These are phyloP conservation scores for Anorthoa munda DNA, from an alignment of 2,888 invertebrate species.

Conservation along the genomic window DNA sequence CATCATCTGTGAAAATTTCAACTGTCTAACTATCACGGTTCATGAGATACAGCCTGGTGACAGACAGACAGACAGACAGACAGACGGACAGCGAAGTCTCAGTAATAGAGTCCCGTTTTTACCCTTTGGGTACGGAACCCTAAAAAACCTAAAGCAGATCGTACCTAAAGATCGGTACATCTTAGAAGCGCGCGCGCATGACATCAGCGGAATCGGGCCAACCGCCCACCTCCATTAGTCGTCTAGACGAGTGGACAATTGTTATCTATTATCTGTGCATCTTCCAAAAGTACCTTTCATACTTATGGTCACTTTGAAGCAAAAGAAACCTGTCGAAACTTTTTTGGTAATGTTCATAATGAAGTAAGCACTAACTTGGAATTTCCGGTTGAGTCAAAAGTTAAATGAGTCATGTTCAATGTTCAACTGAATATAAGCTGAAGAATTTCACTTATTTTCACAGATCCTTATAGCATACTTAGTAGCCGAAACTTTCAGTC, in stretches of 20 bases:
- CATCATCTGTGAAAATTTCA: no score
- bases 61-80: no score
- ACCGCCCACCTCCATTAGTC: conserved; percentile 84
- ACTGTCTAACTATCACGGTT: no score
- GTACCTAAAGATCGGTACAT: conserved; percentile 53
- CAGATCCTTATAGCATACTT: background rate
- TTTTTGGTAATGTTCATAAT: conserved; percentile 11
- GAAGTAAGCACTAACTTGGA: conserved; percentile 36
- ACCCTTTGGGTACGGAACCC: no score
- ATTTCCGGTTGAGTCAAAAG: conserved; percentile 57
- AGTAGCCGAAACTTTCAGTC: background rate
- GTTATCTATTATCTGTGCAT: conserved; percentile 65
- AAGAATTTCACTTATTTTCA: conserved; percentile 11
- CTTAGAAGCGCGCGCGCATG: conserved; percentile 72
- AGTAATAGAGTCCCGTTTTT: no score
- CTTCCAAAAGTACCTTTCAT: conserved; percentile 53
- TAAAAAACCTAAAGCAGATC: conserved; percentile 41
- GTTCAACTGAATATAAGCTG: background rate
- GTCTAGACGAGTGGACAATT: conserved; percentile 74
- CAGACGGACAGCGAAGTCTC: no score
- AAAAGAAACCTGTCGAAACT: background rate
- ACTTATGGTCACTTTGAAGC: background rate
- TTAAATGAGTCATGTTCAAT: conserved; percentile 42
- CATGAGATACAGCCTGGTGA: no score
- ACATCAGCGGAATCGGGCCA: conserved; percentile 81